Base-by-base conservation (phyloP, 2,888 invertebrate genomes). In the Hedychridium roseum region DNA sequence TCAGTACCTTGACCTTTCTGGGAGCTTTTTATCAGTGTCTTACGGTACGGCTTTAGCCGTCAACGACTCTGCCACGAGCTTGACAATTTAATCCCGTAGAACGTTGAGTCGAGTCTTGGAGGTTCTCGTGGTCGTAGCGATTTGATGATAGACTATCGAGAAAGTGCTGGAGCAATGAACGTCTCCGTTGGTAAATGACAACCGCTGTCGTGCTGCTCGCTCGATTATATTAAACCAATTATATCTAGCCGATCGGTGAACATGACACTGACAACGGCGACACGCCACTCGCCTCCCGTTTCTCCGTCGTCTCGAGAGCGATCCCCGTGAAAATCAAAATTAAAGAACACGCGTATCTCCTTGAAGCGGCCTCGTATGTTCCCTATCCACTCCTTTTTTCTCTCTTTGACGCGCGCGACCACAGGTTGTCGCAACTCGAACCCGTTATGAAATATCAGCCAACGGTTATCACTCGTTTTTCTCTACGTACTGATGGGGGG, bases 191-290 rank as follows among this genome's bases (percentile, higher is more conserved):
- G n/a, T n/a, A n/a, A n/a, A n/a, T n/a, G n/a, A n/a, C n/a, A n/a
- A n/a, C n/a, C n/a, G n/a, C n/a, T n/a, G n/a, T n/a, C n/a, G 40
- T 16, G 41, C 27, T 21, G 20, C 30, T 43, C 18, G 39, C 27
- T 41, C 26, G 43, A 27, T 42, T 57, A 50, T 40, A 50, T 50
- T 44, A 45, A 50, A 54, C 50, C 47, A 57, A 50, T 50, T 54
- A 50, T 50, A 54, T 51, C 51, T 43, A 48, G 50, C 48, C 49
- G 49, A 48, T 52, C 44, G 43, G 48, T 43, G 45, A 49, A 53
- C 53, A 49, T 50, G 53, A 54, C 47, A 54, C 45, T 50, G 52
- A 50, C 47, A 53, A 48, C 48, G 47, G 42, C 43, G 51, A 45
- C 44, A 54, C 30, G 54, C n/a, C 48, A 43, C 39, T 43, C 45